Percentiles rank a stretch among this genome's conserved stretches.
Conservation (phyloP, 2,888 invertebrate genomes). For the Octodonta nipae region DNA sequence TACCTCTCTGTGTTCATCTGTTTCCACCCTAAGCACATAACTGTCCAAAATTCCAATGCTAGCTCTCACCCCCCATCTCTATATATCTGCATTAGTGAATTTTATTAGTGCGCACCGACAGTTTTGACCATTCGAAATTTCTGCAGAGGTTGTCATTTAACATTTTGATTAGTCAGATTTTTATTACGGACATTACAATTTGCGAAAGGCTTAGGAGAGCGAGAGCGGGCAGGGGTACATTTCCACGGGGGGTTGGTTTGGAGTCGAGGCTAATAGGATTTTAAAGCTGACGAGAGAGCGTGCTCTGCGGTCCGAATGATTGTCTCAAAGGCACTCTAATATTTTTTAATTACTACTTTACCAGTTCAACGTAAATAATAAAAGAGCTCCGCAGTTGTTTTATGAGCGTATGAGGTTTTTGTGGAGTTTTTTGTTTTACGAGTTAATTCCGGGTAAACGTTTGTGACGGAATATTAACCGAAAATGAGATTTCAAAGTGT, state of each 20-base stretch:
- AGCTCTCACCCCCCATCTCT: slow-evolving; percentile 15
- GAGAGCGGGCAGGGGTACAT: too few species aligned
- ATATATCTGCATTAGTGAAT: slow-evolving; percentile 23
- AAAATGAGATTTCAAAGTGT: too few species aligned
- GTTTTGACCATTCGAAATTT: slow-evolving; percentile 11
- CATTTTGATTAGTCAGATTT: slow-evolving; percentile 24
- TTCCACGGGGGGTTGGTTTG: too few species aligned
- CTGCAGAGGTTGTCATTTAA: slow-evolving; percentile 7
- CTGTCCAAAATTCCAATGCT: too few species aligned
- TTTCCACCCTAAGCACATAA: too few species aligned
- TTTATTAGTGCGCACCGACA: slow-evolving; percentile 12
- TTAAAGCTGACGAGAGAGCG: slow-evolving; percentile 10
- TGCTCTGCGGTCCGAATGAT: slow-evolving; percentile 12
- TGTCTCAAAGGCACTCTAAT: slow-evolving; percentile 14
- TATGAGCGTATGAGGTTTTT: too few species aligned
- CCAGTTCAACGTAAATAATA: background rate
- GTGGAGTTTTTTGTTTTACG: slow-evolving; percentile 1
- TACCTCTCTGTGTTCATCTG: too few species aligned
- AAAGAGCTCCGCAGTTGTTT: background rate
- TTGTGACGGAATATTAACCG: too few species aligned
- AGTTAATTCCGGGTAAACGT: background rate
- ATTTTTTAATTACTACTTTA: slow-evolving; percentile 18
- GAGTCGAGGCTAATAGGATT: too few species aligned
- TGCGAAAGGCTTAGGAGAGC: too few species aligned
- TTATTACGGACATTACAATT: slow-evolving; percentile 17